A percentile compares a stretch with the other conserved stretches of the same genome.
phyloP scores from a whole-genome alignment of 2,113 vertebrate species.

The Mus spicilegus region DNA sequence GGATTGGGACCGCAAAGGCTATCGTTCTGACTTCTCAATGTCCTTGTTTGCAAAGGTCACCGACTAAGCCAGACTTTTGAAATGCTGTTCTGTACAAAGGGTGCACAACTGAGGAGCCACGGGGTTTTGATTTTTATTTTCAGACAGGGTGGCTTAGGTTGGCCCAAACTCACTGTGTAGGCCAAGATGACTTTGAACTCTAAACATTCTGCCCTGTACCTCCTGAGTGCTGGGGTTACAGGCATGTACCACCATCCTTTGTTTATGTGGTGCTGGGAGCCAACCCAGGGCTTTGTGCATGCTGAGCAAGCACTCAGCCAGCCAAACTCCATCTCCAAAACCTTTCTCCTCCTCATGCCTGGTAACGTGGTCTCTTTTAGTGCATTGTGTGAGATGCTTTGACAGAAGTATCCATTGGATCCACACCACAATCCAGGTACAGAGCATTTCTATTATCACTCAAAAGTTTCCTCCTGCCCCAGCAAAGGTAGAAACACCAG shows the following conservation, averaged over 20 bases:
- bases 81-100: slow-evolving; percentile 54
- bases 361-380: not conserved
- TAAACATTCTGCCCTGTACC: not conserved
- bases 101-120: not conserved
- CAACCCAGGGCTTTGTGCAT: not conserved
- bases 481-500: too few relatives aligned
- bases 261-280: not conserved
- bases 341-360: not conserved
- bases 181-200: not conserved
- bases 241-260: not conserved
- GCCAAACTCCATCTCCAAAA: not conserved
- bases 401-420: not conserved
- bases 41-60: slow-evolving; percentile 64
- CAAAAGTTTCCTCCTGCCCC: not conserved
- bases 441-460: not conserved
- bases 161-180: not conserved
- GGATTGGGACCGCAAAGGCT: not conserved
- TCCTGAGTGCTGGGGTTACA: not conserved
- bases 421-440: not conserved
- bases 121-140: not conserved
- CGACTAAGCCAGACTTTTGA: slow-evolving; percentile 48
- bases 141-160: not conserved
- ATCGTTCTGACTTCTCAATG: slow-evolving; percentile 39
- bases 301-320: too few relatives aligned
- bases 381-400: not conserved